phyloP scores from a whole-genome alignment of 2,113 vertebrate genomes.

The Tychaedon coryphoeus region DNA sequence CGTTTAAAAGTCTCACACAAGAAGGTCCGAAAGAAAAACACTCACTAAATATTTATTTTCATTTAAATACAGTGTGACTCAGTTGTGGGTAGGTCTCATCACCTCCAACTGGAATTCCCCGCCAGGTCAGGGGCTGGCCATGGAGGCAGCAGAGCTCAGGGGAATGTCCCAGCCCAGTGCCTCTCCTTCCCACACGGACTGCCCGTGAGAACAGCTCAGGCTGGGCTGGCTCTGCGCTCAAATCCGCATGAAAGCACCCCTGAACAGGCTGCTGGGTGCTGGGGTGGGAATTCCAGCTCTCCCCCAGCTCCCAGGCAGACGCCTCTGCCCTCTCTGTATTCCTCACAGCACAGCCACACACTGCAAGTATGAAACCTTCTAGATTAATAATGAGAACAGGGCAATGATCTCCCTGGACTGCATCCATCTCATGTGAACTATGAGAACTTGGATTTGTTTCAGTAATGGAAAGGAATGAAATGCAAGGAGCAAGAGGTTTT shows the following conservation, averaged over 20 bases:
- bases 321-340: not conserved
- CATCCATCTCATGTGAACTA: constrained; percentile 59
- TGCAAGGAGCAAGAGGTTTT: constrained; percentile 32
- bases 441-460: constrained; percentile 66
- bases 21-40: constrained; percentile 13
- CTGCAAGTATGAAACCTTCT: constrained; percentile 18
- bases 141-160: constrained; percentile 28
- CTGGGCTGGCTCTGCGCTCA: not conserved
- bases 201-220: constrained; percentile 22
- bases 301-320: not conserved
- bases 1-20: constrained; percentile 40
- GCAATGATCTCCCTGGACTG: constrained; percentile 37
- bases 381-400: constrained; percentile 32
- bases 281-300: not conserved
- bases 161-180: not conserved
- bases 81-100: not conserved
- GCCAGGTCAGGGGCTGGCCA: constrained; percentile 7
- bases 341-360: not conserved
- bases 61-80: constrained; percentile 34
- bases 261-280: not conserved
- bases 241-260: not conserved
- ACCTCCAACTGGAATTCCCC: not conserved
- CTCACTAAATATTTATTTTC: constrained; percentile 39
- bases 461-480: constrained; percentile 42
- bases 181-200: not conserved